Base-by-base conservation (phyloP, 53 echinoderm and acorn worm genomes). In the Actinopyga echinites region DNA sequence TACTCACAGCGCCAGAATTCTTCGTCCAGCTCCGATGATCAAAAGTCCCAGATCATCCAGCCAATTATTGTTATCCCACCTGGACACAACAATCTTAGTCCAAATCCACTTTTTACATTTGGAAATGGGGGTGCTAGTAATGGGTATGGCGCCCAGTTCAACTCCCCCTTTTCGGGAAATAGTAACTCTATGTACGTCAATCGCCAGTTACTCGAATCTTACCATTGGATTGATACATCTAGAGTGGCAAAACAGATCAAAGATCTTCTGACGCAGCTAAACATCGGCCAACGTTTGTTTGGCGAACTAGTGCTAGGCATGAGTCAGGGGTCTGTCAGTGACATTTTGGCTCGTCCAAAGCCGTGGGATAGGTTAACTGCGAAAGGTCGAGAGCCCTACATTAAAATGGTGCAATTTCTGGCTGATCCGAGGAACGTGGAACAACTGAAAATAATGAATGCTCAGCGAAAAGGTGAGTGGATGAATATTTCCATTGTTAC, bases 321-420 rank as follows among this genome's bases (percentile, higher is more conserved):
- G 65, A 94, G 94, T 63, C 99, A 99, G 80, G 99, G 99, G 11
- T 99, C 99, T 1, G 99, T 99, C 81, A 99, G 99, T 63, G 99
- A 99, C 30, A 91, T 99, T 25, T 71, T 99, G 37, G 92, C 99
- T 19, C 69, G 99, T 34, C 94, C 99, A 5, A 99, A 99, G 82
- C 92, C 94, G 0, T 99, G 99, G 99, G 99, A 99, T 59, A 94
- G 95, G 83, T 82, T 99, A 82, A 99, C 99, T 6, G 85, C 95
- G 33, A 99, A 99, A 55, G 99, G 99, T 2, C 83, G 99, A 1
- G 99, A 99, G 73, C 99, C 99, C 1, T 99, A 92, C 86, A 87
- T 99, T 42, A 99, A 99, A 86, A 99, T 99, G 99, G 90, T 92
- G 28, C 94, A 99, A 77, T 99, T 99, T 62, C 44, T 99, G 55